Base-by-base conservation (phyloP, 2,888 invertebrate species). In the Drosophila sordidapex region DNA sequence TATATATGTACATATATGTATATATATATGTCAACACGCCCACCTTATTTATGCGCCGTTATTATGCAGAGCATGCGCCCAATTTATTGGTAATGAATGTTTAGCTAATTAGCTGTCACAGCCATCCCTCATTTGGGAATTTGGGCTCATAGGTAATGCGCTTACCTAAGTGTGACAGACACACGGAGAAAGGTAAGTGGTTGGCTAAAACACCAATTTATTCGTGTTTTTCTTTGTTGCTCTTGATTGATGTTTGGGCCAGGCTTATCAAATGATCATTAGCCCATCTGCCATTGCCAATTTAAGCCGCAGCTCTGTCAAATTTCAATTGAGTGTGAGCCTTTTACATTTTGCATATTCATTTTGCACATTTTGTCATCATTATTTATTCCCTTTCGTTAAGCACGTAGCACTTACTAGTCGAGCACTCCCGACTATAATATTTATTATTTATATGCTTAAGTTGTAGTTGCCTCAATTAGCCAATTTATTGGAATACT, bases 31-130 rank as follows among this genome's bases (percentile, higher is more conserved):
- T 0, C 29, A 49, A 5, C n/a, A 33, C 33, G 33, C 4, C 48
- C 48, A 2, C 2, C 49, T 59, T 59, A 53, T 69, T 74, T 74
- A 52, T 74, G 29, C 2, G 38, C n/a, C 10, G n/a, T 56, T 60
- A 54, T 51, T 56, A 36, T 38, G 35, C 40, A 8, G 25, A 25
- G 25, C 33, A 51, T 33, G 64, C 40, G 27, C 38, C n/a, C 72
- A 68, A 68, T 67, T 76, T 76, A 76, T 76, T 60, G 72, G n/a
- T 25, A 46, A 46, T 25, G 46, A 46, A 46, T 46, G 46, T 46
- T 49, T 27, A 2, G 64, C 73, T 76, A 76, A 76, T 76, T 76
- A 77, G 78, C 73, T 76, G 77, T 72, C 68, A 33, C 43, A 31
- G 58, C 36, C 72, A 72, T 67, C 48, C 46, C 49, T 60, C 56